Evolutionary conservation across 2,888 invertebrate genomes (phyloP).

Genomic region (Dyspetes luteomarginatus): DNA sequence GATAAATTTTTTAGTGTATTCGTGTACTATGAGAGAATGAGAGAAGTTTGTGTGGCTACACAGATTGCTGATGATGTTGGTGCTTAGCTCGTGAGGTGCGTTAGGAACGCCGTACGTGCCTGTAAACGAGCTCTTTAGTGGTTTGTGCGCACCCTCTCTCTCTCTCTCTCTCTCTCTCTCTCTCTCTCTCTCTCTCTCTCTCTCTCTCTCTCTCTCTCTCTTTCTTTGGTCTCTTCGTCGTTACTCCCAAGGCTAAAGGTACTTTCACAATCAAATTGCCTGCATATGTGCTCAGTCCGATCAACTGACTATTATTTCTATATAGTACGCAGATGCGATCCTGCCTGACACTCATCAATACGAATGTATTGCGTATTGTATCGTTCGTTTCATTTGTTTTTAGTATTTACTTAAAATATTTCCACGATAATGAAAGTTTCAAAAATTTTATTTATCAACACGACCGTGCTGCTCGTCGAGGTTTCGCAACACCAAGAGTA

Average conservation of each 20-base stretch:
- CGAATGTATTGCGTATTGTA: background rate
- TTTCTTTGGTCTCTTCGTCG: too few relatives aligned
- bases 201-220: background rate
- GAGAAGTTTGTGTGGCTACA: conserved; percentile 3
- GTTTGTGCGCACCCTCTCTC: conserved; percentile 12
- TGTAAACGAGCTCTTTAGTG: conserved; percentile 33
- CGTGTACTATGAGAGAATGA: background rate
- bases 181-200: background rate
- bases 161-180: background rate
- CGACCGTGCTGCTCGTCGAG: too few relatives aligned
- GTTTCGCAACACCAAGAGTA: too few relatives aligned
- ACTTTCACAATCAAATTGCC: conserved; percentile 56
- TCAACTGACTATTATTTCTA: conserved; percentile 5
- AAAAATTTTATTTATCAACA: background rate
- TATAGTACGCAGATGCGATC: background rate
- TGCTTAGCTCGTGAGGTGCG: too few relatives aligned
- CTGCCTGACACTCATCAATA: background rate
- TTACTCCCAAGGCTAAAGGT: conserved; percentile 50
- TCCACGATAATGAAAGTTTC: background rate
- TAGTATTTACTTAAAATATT: background rate
- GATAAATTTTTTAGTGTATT: background rate
- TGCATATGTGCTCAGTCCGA: background rate
- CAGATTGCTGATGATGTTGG: background rate
- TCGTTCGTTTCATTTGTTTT: too few relatives aligned
- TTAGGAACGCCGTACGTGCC: conserved; percentile 34